Base-by-base conservation (phyloP, 2,113 vertebrate genomes). In the Dissostichus mawsoni region DNA sequence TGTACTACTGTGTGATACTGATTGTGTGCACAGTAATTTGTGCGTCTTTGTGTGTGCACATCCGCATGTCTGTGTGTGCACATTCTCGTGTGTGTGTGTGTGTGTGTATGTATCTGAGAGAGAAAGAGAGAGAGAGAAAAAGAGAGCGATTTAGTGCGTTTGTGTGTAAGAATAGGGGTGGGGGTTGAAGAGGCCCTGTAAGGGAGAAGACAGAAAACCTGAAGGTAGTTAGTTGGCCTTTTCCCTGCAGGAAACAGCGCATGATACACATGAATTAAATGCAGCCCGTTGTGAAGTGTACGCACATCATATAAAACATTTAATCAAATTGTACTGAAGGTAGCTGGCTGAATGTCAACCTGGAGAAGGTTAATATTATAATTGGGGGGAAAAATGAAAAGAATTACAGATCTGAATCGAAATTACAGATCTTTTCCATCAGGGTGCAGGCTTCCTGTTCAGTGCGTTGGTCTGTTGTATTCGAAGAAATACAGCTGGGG, bases 151-250 rank as follows among this genome's bases (percentile, higher is more conserved):
- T 76, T 78, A 67, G 78, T 85, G 81, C n/a, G 59, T 86, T 83
- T 88, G 86, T 89, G 90, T 88, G 85, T 80, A 82, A 88, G 86
- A 85, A 79, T 67, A 84, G 79, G 77, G 87, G 87, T 66, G 90
- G 86, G 92, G 88, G 89, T 81, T 94, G 90, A 82, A 87, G 94
- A 92, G 94, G 94, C 94, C 94, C 90, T 83, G 81, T 65, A 89
- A 95, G 90, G 94, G 94, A 94, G 91, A 92, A 87, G 80, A 87
- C 80, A 89, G 91, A 90, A 88, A 92, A 90, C 86, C 87, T 93
- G 93, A 90, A 90, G 82, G 88, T 90, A 88, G 89, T 90, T 92
- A 88, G 90, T 86, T 82, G 88, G 89, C 83, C 79, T 87, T 93
- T 90, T 89, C 88, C 90, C 86, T 85, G 86, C 86, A 92, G 90